Evolutionary conservation across 2,888 invertebrate genomes (phyloP), one percentile per base, ranked within the genome.

Genomic region (Xiphydria camelus): DNA sequence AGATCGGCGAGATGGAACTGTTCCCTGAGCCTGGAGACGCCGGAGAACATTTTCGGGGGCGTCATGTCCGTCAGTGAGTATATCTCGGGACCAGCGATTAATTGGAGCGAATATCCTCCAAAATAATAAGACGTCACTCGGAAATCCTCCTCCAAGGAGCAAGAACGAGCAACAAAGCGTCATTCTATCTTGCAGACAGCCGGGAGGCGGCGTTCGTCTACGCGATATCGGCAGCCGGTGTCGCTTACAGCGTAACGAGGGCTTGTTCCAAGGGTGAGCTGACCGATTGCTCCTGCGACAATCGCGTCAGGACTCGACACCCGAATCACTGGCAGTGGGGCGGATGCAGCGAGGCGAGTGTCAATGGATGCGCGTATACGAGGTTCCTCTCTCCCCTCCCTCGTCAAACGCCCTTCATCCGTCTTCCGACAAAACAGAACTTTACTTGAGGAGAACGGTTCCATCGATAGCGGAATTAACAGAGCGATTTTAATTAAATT

Each of bases 281-380:
- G 39, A 86, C 88, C 60, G 91, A 91, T 68, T 94, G 94, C 75
- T 88, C 90, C 25, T 94, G 94, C 72, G 94, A 94, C 74, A 86
- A 85, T 50, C 82, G 86, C 38, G 86, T 89, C n/a, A 80, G 89
- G 61, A 68, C 76, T 48, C 77, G 77, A 52, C 85, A 85, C n/a
- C 83, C 87, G 18, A 83, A 87, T 51, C 86, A 86, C 60, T 89
- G 89, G 89, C 89, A 93, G 75, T 94, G 94, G 94, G 93, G 94
- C 47, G 94, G 94, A 1, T 94, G 94, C 76, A 94, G 93, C 23
- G 93, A 94, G 81, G 89, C 85, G 77, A 71, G 33, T 48, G 32
- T 23, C 12, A n/a, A n/a, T n/a, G n/a, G n/a, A n/a, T n/a, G n/a
- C n/a, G n/a, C n/a, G n/a, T n/a, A n/a, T n/a, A n/a, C n/a, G n/a